Evolutionary conservation across 2,113 vertebrate species (phyloP).

Genomic region (Prionailurus viverrinus): DNA sequence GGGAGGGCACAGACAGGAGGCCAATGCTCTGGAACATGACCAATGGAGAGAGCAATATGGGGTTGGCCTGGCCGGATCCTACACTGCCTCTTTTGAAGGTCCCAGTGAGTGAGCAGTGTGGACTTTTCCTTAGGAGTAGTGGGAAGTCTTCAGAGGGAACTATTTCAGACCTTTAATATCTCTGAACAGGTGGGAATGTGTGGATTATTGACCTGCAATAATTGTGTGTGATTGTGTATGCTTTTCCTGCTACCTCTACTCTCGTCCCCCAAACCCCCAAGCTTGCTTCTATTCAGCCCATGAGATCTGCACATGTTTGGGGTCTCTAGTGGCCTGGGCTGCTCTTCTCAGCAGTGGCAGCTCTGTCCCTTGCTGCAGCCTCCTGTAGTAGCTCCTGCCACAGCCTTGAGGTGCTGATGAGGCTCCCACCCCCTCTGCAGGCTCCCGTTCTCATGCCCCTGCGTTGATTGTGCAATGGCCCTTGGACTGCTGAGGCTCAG

Average conservation of each 20-base stretch:
- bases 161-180: not conserved
- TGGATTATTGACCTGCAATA: not conserved
- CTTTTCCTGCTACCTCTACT: not conserved
- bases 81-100: rapidly evolving
- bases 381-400: not conserved
- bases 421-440: not conserved
- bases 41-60: too few relatives aligned
- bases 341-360: not conserved
- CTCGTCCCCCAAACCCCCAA: not conserved
- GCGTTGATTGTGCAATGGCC: not conserved
- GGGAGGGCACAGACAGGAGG: not conserved
- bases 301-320: not conserved
- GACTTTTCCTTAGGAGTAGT: not conserved
- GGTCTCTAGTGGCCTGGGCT: not conserved
- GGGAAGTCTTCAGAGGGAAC: not conserved
- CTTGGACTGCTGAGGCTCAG: not conserved
- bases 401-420: not conserved
- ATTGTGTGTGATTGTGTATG: not conserved
- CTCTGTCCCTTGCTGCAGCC: not conserved
- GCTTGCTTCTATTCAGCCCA: not conserved
- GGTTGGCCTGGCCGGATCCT: not conserved
- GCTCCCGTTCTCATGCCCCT: not conserved
- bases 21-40: not conserved
- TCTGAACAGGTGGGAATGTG: not conserved
- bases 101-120: not conserved